Conservation (phyloP, 2,113 vertebrate species). For the Cyanoramphus novaezelandiae region DNA sequence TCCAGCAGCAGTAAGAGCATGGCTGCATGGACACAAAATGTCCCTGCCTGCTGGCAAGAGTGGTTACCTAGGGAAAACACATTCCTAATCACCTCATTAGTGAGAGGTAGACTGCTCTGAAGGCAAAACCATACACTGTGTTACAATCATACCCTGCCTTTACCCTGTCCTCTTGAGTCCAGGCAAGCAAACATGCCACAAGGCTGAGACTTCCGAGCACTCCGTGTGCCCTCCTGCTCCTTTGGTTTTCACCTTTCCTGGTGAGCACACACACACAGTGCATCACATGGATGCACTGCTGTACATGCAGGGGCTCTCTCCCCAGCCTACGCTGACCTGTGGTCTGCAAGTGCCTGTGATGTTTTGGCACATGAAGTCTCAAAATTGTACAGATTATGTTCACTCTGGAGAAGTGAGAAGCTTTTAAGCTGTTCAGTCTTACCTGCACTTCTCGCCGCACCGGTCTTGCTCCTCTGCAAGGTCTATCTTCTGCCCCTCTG, state of each 20-base stretch:
- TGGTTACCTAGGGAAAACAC: not conserved
- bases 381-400: not conserved
- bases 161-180: not conserved
- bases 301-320: not conserved
- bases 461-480: not conserved
- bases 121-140: not conserved
- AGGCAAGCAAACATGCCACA: not conserved
- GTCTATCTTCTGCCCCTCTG: not conserved
- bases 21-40: not conserved
- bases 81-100: not conserved
- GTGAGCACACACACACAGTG: accelerated
- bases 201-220: not conserved
- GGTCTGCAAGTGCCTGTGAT: not conserved
- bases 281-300: accelerated
- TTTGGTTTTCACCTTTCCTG: not conserved
- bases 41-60: not conserved
- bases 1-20: not conserved
- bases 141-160: not conserved
- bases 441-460: not conserved
- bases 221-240: not conserved
- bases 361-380: not conserved
- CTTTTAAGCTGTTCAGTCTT: not conserved
- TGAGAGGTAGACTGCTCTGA: not conserved
- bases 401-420: not conserved
- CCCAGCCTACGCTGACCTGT: accelerated